phyloP scores from a whole-genome alignment of 2,888 invertebrate genomes.

The Mystacides longicornis region DNA sequence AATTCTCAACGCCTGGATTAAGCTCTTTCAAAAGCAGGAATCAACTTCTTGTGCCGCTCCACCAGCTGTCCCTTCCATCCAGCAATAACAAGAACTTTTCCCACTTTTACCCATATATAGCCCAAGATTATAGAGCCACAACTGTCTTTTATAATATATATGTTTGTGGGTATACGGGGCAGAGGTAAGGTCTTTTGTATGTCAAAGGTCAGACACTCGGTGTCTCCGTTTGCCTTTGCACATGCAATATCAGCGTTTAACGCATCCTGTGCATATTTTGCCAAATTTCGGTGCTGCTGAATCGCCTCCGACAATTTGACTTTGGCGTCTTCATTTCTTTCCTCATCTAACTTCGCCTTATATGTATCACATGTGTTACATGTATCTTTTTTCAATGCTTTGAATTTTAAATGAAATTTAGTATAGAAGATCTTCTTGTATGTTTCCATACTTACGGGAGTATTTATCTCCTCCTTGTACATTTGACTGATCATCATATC shows the following conservation, averaged over 20 bases:
- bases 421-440: no score
- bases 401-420: slow-evolving; percentile 14
- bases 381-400: slow-evolving; percentile 20
- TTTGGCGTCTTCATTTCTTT: slow-evolving; percentile 13
- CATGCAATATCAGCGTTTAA: slow-evolving; percentile 15
- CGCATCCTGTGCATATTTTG: slow-evolving; percentile 14
- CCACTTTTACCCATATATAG: slow-evolving; percentile 26
- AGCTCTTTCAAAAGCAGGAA: slow-evolving; percentile 24
- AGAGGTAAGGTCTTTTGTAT: slow-evolving; percentile 28
- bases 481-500: slow-evolving; percentile 3
- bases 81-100: no score
- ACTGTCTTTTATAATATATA: slow-evolving; percentile 29
- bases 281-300: slow-evolving; percentile 7
- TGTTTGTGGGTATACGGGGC: slow-evolving; percentile 27
- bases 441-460: background rate
- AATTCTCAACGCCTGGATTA: slow-evolving; percentile 10
- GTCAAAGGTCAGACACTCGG: slow-evolving; percentile 25
- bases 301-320: slow-evolving; percentile 7
- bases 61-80: slow-evolving; percentile 28
- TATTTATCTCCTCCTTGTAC: background rate
- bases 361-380: no score
- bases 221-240: slow-evolving; percentile 7
- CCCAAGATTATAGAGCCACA: no score
- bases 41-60: slow-evolving; percentile 29
- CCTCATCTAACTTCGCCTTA: slow-evolving; percentile 2